Evolutionary conservation across 2,113 vertebrate species (phyloP), one percentile per base, ranked within the genome.

Genomic region (Turdus rufiventris): DNA sequence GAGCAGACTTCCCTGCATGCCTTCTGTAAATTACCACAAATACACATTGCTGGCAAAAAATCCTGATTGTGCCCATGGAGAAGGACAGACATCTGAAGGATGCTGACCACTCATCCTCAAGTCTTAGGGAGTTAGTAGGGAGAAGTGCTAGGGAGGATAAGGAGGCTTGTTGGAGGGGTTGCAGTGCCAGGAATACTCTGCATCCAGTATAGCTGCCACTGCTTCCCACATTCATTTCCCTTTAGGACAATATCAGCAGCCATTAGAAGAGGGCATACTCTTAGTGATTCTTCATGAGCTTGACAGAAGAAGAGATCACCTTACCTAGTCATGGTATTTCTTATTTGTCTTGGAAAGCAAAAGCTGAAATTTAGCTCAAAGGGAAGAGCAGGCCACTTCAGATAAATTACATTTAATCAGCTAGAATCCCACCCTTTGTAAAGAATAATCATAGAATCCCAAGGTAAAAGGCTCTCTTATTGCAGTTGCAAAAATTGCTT

Each of bases 401-500:
- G 74, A 71, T 45, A 90, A 93, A 71, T 94, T 57, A 77, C 60
- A 89, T 82, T 92, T 88, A 81, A 96, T 91, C 83, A 95, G 42
- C 57, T 96, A 95, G 94, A 38, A 14, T 56, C 91, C 90, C 78
- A 93, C 53, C 40, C 47, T 73, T 92, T 72, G 60, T 78, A 83
- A 84, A 94, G 75, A 88, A 85, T 63, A 90, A 15, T 28, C 84
- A 80, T 23, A 87, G 96, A 96, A 94, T 92, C 54, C 68, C 80
- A 96, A 96, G 92, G 93, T 94, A 93, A 97, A 97, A 96, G 51
- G 79, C 68, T 79, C 56, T 93, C 68, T 83, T 93, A 87, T 1
- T 89, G 87, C 28, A 45, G 72, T 56, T 97, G 92, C 60, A 87
- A 95, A 97, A 95, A 94, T 91, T 60, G 79, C 58, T 98, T 97